Evolutionary conservation across 2,888 invertebrate species (phyloP), one percentile per base, ranked within the genome.

Genomic region (Lysandra coridon): DNA sequence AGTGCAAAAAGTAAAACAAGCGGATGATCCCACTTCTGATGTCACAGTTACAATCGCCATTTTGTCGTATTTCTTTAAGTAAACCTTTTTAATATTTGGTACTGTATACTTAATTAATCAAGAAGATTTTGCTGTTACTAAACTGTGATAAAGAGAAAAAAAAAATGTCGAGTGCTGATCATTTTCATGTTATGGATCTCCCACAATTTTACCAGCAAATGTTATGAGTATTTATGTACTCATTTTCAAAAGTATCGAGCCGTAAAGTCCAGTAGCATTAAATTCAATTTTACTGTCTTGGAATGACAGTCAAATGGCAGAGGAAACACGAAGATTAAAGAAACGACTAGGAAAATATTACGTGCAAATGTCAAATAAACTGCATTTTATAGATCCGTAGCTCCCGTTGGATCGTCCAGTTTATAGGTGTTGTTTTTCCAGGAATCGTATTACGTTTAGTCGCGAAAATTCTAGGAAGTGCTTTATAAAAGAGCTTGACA

Each of bases 241-340:
- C 4, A 12, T 64, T 64, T n/a, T 23, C 23, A 62, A 37, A 14
- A 40, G 17, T 73, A 4, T 40, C 17, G 37, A 4, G n/a, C 23
- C 40, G n/a, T 44, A 7, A 40, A 74, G 40, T 74, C 40, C n/a
- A 44, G 44, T 10, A 53, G 57, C 14, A 57, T 40, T 12, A 44
- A 40, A 44, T 44, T 44, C 6, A 74, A 74, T 74, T 74, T 74
- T 44, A 74, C 44, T 74, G 44, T 7, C 40, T 37, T 12, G 1
- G 4, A 44, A 74, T 74, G 12, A 7, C 17, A 74, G 44, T 74
- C 74, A 44, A 74, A 44, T 74, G n/a, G 37, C 73, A 73, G 17
- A 40, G n/a, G 73, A 40, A 73, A 73, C 73, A n/a, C 40, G 17
- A n/a, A 74, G 74, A n/a, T 74, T 40, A 74, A 53, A 40, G 40